phyloP scores from a whole-genome alignment of 2,113 vertebrate genomes.

The Probosciger aterrimus region DNA sequence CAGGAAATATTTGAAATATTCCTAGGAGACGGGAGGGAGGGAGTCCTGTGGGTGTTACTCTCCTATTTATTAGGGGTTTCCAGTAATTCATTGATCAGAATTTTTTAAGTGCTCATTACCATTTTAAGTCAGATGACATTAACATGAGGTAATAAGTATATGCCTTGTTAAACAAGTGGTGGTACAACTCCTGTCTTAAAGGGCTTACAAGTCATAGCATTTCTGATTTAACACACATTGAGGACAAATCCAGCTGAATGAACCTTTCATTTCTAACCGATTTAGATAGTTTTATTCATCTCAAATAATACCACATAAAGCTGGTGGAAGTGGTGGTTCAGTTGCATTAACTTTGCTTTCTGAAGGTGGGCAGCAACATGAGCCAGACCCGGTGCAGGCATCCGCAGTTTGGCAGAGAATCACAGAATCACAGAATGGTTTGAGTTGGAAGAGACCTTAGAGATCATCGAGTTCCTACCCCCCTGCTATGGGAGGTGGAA shows the following conservation, averaged over 20 bases:
- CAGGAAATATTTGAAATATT: neutral
- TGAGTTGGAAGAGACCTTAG: neutral
- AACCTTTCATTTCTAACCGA: neutral
- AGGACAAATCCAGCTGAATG: neutral
- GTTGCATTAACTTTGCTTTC: neutral
- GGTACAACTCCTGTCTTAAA: neutral
- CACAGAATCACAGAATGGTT: neutral
- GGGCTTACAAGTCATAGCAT: neutral
- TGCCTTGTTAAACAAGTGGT: neutral
- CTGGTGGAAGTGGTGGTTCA: neutral
- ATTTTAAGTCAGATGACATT: neutral
- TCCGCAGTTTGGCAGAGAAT: neutral
- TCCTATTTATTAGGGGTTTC: neutral
- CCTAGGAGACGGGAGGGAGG: neutral
- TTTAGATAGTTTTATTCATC: neutral
- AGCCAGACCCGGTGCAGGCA: neutral
- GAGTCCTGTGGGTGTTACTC: neutral
- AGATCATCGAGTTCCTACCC: no score
- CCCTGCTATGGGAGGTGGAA: neutral
- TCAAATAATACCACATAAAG: neutral
- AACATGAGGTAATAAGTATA: neutral
- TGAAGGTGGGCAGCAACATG: neutral
- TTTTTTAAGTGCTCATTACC: neutral
- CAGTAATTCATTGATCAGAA: neutral
- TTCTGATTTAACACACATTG: neutral